These are phyloP conservation scores for Teleopsis dalmanni DNA, from an alignment of 1,140 invertebrate species.

Conservation along the genomic window DNA sequence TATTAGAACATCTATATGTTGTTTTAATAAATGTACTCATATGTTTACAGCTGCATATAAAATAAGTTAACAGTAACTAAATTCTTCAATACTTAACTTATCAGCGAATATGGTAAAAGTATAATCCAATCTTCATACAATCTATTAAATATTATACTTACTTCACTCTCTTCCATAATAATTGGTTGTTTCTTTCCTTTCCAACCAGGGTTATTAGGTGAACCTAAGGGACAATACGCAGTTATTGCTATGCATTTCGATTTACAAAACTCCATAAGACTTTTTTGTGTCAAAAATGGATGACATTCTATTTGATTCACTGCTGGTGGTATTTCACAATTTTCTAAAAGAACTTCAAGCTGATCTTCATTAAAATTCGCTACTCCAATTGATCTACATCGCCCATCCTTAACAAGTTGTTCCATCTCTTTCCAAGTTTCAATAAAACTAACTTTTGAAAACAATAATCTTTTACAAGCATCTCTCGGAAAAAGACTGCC, in stretches of 20 bases:
- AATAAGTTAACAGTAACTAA: too few relatives aligned
- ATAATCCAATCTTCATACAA: too few relatives aligned
- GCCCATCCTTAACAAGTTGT: constrained; percentile 59
- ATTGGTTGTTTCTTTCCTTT: too few relatives aligned
- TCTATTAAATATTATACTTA: too few relatives aligned
- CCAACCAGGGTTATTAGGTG: constrained; percentile 41
- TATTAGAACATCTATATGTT: too few relatives aligned
- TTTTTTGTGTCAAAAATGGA: constrained; percentile 74
- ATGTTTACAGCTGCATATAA: too few relatives aligned
- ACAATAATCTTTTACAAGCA: constrained; percentile 51
- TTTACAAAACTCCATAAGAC: constrained; percentile 65
- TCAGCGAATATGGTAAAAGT: too few relatives aligned
- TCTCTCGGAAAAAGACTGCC: constrained; percentile 44
- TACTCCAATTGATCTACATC: constrained; percentile 71
- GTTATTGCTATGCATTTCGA: constrained; percentile 60
- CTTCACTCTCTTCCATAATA: too few relatives aligned
- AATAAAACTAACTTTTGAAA: constrained; percentile 61
- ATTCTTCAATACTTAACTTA: too few relatives aligned
- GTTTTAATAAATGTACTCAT: too few relatives aligned
- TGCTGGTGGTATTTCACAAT: constrained; percentile 63
- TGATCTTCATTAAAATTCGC: constrained; percentile 89
- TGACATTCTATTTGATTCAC: constrained; percentile 76
- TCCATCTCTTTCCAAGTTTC: constrained; percentile 91
- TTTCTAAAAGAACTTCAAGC: constrained; percentile 61
- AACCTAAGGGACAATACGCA: constrained; percentile 73